Conservation (phyloP, 2,888 invertebrate genomes). For the Limnephilus lunatus region DNA sequence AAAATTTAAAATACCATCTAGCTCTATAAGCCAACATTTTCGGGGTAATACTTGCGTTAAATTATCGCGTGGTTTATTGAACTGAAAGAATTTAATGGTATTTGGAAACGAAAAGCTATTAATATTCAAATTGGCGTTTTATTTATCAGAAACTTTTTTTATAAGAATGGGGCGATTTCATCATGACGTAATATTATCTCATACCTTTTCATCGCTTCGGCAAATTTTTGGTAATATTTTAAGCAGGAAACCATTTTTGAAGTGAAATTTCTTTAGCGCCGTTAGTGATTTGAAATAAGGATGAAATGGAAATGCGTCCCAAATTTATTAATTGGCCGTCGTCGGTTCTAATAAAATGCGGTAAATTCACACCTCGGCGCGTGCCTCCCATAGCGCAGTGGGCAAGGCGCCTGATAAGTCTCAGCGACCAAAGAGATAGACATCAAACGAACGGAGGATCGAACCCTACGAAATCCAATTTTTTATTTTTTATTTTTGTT, state of each 20-base stretch:
- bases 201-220: neutral
- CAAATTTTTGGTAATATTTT: neutral
- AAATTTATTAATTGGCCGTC: too few species aligned
- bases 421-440: too few species aligned
- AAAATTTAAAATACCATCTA: neutral
- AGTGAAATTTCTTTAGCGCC: too few species aligned
- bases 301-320: too few species aligned
- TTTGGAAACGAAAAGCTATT: neutral
- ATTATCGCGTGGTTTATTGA: neutral
- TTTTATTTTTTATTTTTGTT: too few species aligned
- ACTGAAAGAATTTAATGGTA: neutral
- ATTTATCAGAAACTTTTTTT: neutral
- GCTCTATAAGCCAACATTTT: neutral
- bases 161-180: neutral
- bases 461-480: too few species aligned
- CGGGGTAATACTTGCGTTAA: neutral
- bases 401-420: too few species aligned
- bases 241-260: neutral
- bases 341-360: too few species aligned
- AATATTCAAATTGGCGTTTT: neutral
- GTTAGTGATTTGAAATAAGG: too few species aligned
- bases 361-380: too few species aligned
- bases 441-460: too few species aligned
- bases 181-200: neutral
- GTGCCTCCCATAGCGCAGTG: too few species aligned